Evolutionary conservation across 2,888 invertebrate species (phyloP), one percentile per base, ranked within the genome.

Genomic region (Ophonus ardosiacus): DNA sequence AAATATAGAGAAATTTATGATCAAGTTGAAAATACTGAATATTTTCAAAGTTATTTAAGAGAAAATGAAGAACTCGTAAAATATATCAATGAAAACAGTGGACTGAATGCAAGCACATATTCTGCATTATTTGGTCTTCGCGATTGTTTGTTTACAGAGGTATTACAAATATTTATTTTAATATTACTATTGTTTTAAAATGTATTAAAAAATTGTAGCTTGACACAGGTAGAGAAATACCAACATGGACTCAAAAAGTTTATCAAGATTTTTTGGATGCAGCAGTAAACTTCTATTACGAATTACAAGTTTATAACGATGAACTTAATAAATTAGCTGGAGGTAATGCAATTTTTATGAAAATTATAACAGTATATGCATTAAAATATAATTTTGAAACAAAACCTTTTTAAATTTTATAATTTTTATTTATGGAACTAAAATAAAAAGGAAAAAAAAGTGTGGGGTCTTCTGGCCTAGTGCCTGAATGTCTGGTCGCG

Each of bases 201-300:
- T 13, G 10, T 65, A 15, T 7, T 18, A 0, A 17, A 59, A 1
- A 59, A 17, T 59, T 59, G 7, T 84, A 89, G 90, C 87, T 86
- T 61, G 89, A 89, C 24, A 87, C 90, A 86, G 90, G 90, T 63
- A 86, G 91, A 18, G 84, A 88, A 0, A 87, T 92, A 31, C 92
- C 92, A 0, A 86, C 88, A n/a, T 93, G 92, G 93, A 90, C 91
- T 0, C 81, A 87, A 0, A 86, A 87, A n/a, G 88, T 92, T 43
- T 91, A 89, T 84, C 90, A 90, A 7, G 82, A 89, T 81, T 90
- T 92, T 24, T 86, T 89, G 7, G 88, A 90, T 17, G 89, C 89
- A 6, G 89, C 88, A 51, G 88, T 90, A 0, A 86, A 89, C 43
- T 86, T 91, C 6, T 89, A 91, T n/a, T 92, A 92, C 83, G 89